These are phyloP conservation scores for Bergia sp. DNA, from an alignment of 92 coral and sea anemone species.

Conservation along the genomic window DNA sequence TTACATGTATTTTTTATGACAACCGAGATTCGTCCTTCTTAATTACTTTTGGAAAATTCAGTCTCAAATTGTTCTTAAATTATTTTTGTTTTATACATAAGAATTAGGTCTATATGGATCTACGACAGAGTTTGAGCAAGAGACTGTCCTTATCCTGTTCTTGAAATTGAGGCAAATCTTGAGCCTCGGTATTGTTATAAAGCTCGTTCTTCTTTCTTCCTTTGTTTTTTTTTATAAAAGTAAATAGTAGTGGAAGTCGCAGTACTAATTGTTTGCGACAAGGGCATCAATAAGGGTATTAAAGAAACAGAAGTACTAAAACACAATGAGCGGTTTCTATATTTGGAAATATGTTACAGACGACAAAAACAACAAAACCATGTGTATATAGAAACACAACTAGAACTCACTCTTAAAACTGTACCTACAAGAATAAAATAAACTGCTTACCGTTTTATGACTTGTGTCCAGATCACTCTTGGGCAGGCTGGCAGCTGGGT, in stretches of 20 bases:
- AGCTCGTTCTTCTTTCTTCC: not conserved
- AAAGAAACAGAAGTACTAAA: not conserved
- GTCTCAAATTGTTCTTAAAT: not conserved
- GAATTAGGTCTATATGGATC: not conserved
- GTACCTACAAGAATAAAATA: not conserved
- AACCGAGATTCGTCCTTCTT: not conserved
- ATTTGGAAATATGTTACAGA: not conserved
- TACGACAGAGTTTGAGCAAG: not conserved
- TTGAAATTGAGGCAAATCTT: not conserved
- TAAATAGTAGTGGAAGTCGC: not conserved
- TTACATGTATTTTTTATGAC: too few relatives aligned
- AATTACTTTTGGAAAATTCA: too few relatives aligned
- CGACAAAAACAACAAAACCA: not conserved
- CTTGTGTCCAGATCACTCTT: not conserved
- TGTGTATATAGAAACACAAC: not conserved
- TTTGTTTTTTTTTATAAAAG: too few relatives aligned
- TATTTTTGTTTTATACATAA: too few relatives aligned
- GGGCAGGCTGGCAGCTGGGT: not conserved
- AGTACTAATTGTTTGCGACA: not conserved
- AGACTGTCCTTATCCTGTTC: not conserved
- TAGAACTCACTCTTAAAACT: not conserved
- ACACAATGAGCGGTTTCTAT: not conserved
- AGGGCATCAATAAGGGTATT: too few relatives aligned
- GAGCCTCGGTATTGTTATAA: not conserved
- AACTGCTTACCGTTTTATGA: conserved; percentile 10